Percentiles rank a stretch among this genome's conserved stretches.
phyloP scores from a whole-genome alignment of 2,888 invertebrate species.

The Mallateleia sp. region DNA sequence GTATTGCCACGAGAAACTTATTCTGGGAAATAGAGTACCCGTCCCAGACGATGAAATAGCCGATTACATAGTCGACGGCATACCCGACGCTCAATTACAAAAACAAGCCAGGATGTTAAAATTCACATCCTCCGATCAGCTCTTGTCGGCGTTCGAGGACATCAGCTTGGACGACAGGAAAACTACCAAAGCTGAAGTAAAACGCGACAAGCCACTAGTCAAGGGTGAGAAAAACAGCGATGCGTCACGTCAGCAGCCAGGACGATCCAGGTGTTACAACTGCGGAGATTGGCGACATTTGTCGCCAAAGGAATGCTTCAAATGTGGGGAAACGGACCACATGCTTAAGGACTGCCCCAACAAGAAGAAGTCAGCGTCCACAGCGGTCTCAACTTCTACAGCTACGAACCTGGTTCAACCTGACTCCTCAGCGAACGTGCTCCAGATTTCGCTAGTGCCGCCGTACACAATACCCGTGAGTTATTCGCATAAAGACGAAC shows the following conservation, averaged over 20 bases:
- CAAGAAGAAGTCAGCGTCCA: background rate
- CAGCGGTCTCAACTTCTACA: background rate
- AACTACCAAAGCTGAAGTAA: background rate
- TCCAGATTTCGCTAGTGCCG: background rate
- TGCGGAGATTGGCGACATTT: constrained; percentile 3
- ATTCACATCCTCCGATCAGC: constrained; percentile 26
- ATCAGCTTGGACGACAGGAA: constrained; percentile 18
- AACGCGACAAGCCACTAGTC: background rate
- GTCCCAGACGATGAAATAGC: constrained; percentile 61
- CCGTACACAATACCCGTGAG: constrained; percentile 7
- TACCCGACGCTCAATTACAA: constrained; percentile 47
- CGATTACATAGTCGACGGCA: constrained; percentile 73
- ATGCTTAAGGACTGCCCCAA: background rate
- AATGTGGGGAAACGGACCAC: background rate
- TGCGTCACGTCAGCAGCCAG: background rate
- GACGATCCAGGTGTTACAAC: constrained; percentile 16
- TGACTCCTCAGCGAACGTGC: background rate
- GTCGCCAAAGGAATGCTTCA: background rate
- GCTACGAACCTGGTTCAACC: background rate
- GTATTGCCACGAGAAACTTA: constrained; percentile 71
- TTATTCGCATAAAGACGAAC: background rate
- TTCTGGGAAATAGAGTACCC: constrained; percentile 63
- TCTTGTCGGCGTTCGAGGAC: constrained; percentile 54
- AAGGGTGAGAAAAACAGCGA: background rate
- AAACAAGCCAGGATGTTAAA: constrained; percentile 65